Conservation (phyloP, 2,113 vertebrate genomes). For the Cisticola juncidis region DNA sequence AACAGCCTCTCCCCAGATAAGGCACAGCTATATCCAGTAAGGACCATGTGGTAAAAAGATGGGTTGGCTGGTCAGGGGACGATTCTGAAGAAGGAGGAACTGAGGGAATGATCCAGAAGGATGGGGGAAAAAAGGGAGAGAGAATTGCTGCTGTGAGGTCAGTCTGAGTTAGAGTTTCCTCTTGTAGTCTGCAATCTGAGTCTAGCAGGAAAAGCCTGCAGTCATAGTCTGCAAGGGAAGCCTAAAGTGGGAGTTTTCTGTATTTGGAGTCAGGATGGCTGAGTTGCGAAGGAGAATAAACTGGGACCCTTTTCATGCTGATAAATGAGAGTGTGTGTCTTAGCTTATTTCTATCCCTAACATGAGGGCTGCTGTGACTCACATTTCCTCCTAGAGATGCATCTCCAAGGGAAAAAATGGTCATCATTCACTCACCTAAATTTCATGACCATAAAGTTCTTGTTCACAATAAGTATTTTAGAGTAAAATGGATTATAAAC, state of each 20-base stretch:
- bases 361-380: not conserved
- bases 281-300: not conserved
- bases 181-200: not conserved
- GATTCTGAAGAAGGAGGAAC: not conserved
- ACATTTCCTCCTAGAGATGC: not conserved
- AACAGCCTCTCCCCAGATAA: not conserved
- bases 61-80: not conserved
- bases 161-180: not conserved
- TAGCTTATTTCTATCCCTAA: not conserved
- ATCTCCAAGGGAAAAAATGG: not conserved
- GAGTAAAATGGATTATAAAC: not conserved
- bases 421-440: not conserved
- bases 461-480: not conserved
- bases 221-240: not conserved
- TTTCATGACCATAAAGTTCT: not conserved
- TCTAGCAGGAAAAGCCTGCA: not conserved
- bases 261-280: not conserved
- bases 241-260: not conserved
- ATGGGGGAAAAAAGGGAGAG: not conserved
- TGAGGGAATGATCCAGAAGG: not conserved
- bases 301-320: too few relatives aligned
- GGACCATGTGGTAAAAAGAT: not conserved
- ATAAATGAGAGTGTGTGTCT: not conserved
- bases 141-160: not conserved
- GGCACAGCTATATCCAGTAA: not conserved